Evolutionary conservation across 2,888 invertebrate genomes (phyloP).

Genomic region (Taphrorychus bicolor): DNA sequence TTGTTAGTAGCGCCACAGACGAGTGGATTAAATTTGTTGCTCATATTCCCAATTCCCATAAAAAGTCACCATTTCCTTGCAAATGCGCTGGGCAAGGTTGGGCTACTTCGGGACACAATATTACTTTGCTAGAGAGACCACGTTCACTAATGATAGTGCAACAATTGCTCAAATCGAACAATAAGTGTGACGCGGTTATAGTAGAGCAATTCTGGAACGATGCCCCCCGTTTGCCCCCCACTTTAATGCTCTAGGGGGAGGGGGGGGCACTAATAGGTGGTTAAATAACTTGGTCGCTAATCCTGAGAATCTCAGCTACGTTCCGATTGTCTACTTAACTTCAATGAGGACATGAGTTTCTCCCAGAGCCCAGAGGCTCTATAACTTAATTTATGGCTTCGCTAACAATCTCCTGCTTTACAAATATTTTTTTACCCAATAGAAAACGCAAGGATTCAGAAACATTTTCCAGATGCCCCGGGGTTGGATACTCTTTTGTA

Average conservation of each 20-base stretch:
- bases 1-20: not conserved
- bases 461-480: conserved; percentile 49
- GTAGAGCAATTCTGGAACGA: conserved; percentile 63
- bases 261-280: conserved; percentile 59
- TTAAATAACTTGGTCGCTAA: conserved; percentile 62
- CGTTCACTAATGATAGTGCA: conserved; percentile 48
- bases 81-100: conserved; percentile 44
- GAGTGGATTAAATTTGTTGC: conserved; percentile 42
- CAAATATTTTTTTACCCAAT: conserved; percentile 38
- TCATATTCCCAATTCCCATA: conserved; percentile 7
- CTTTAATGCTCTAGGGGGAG: conserved; percentile 56
- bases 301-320: conserved; percentile 61
- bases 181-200: conserved; percentile 58
- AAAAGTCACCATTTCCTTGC: conserved; percentile 42
- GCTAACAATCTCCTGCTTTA: conserved; percentile 38
- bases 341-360: conserved; percentile 60
- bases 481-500: conserved; percentile 43
- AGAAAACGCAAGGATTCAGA: conserved; percentile 47
- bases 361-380: conserved; percentile 62
- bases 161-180: conserved; percentile 50
- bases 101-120: conserved; percentile 48
- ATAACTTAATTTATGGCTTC: conserved; percentile 54
- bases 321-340: conserved; percentile 60
- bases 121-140: conserved; percentile 34
- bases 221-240: conserved; percentile 59